These are phyloP conservation scores for Lottia scabra DNA, from an alignment of 2,888 invertebrate species.

Conservation along the genomic window DNA sequence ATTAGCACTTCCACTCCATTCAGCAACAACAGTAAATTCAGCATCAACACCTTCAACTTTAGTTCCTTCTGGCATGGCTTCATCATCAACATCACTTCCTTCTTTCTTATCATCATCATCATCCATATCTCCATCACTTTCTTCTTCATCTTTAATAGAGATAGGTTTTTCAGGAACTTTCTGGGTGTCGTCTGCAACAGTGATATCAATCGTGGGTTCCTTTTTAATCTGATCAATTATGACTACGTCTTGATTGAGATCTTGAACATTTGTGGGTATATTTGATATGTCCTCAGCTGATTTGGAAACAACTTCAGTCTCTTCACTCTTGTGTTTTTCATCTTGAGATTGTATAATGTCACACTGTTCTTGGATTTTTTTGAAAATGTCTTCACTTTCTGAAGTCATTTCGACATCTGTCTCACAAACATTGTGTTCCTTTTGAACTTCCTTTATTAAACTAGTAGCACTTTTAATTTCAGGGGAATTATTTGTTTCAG, in stretches of 20 bases:
- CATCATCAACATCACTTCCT: slow-evolving; percentile 21
- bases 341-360: slow-evolving; percentile 68
- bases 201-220: background rate
- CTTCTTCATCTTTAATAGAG: slow-evolving; percentile 16
- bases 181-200: slow-evolving; percentile 15
- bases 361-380: slow-evolving; percentile 73
- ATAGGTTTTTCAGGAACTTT: slow-evolving; percentile 18
- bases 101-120: slow-evolving; percentile 19
- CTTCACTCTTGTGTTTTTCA: background rate
- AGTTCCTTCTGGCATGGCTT: slow-evolving; percentile 10
- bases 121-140: slow-evolving; percentile 4
- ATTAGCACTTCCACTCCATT: slow-evolving; percentile 42
- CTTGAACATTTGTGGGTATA: background rate
- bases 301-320: background rate
- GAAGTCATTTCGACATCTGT: slow-evolving; percentile 9
- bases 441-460: no score
- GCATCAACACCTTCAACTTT: slow-evolving; percentile 38
- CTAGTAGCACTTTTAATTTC: background rate
- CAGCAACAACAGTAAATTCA: slow-evolving; percentile 59
- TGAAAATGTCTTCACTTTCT: slow-evolving; percentile 64
- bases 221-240: slow-evolving; percentile 6
- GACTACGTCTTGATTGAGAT: background rate
- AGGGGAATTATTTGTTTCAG: background rate
- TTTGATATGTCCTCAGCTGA: background rate
- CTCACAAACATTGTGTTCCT: background rate